Evolutionary conservation across 2,797 vertebrate genomes (phyloP), one percentile per base, ranked within the genome.

Genomic region (Amphiprion clarkii): DNA sequence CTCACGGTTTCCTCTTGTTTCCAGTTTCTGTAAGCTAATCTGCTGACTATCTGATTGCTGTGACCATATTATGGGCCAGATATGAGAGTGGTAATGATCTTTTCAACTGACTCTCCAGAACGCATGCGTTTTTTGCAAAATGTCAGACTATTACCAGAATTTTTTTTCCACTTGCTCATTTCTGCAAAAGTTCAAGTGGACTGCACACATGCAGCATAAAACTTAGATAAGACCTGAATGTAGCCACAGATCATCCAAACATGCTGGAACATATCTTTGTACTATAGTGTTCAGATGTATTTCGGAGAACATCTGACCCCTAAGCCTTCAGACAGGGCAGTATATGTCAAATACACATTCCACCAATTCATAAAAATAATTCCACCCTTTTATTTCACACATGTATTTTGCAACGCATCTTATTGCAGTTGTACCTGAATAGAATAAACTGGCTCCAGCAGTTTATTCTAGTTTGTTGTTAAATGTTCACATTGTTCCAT

Each of bases 401-500:
- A 54, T 48, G 14, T 33, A 44, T 29, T 46, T 19, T 58, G n/a
- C 2, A 46, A 49, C 11, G 19, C 16, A 44, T 16, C 1, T 25
- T 31, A 31, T 49, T 61, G 19, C 58, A 58, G 48, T 4, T 59
- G 8, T 6, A 42, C 17, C 51, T 55, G 40, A 29, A 64, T 29
- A 56, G 42, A 29, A 71, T 53, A 19, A 4, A 8, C 9, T 6
- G 49, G 7, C 54, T 55, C 0, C n/a, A n/a, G 55, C 8, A 17
- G 36, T 39, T 56, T 27, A 33, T 48, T 11, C 12, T 36, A 40
- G 42, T 19, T n/a, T 27, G 17, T 54, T 67, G 36, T 52, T 40
- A 53, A 52, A 71, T 78, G 51, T 40, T 72, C 17, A 39, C 8
- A 39, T 39, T 39, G 36, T 12, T 39, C 36, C 61, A 48, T 52